Percentiles rank a stretch among this genome's conserved stretches.
These are phyloP conservation scores for Adelosebastes latens DNA, from an alignment of 2,797 vertebrate species.

Conservation along the genomic window DNA sequence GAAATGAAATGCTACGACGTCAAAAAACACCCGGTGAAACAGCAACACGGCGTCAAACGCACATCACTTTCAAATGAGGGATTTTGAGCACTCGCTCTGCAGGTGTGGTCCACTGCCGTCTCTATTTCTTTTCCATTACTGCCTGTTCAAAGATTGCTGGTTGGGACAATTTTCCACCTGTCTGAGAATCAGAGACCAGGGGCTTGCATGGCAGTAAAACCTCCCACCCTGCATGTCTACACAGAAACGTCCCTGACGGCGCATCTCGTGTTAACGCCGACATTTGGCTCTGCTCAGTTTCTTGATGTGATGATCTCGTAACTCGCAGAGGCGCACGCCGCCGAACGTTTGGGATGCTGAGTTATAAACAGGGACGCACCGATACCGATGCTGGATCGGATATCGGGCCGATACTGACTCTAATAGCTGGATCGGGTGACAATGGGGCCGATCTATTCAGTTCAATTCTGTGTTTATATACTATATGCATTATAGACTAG, in stretches of 20 bases:
- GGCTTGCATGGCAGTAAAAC: slow-evolving; percentile 33
- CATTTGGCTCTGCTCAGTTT: slow-evolving; percentile 18
- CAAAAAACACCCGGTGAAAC: neutral
- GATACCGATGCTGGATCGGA: no score
- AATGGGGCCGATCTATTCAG: no score
- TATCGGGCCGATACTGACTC: no score
- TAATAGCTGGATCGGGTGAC: no score
- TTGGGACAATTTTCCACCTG: slow-evolving; percentile 71
- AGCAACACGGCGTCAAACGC: neutral
- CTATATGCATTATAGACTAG: no score
- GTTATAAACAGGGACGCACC: neutral
- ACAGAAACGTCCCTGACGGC: slow-evolving; percentile 9
- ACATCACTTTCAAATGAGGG: slow-evolving; percentile 18
- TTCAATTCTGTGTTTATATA: no score
- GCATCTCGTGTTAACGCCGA: neutral
- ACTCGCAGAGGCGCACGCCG: neutral
- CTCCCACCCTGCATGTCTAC: slow-evolving; percentile 20
- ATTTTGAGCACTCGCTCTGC: slow-evolving; percentile 5
- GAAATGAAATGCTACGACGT: neutral
- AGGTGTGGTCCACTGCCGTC: slow-evolving; percentile 27
- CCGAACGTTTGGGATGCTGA: neutral
- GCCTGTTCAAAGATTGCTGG: slow-evolving; percentile 49
- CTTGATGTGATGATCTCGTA: slow-evolving; percentile 20
- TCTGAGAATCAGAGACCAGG: slow-evolving; percentile 43
- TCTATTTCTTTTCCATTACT: slow-evolving; percentile 47